Conservation (phyloP, 1,140 invertebrate species). For the Brachionus calyciflorus region DNA sequence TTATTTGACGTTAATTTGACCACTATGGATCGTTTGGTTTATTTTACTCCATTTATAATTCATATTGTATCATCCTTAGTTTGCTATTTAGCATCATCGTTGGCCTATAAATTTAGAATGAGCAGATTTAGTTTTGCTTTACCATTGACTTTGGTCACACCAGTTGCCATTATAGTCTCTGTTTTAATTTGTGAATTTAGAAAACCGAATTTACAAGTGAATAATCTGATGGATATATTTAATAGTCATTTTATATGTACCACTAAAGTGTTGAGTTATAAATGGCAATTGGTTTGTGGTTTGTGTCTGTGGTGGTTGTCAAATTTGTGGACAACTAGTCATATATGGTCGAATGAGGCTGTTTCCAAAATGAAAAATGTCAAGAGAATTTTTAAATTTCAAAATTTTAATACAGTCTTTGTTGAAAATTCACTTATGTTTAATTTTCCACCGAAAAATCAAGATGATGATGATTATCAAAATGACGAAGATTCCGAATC, state of each 20-base stretch:
- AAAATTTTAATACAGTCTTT: constrained; percentile 17
- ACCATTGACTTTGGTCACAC: constrained; percentile 53
- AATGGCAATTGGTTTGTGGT: constrained; percentile 48
- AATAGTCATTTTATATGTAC: constrained; percentile 39
- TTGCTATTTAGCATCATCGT: constrained; percentile 45
- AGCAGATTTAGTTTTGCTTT: constrained; percentile 55
- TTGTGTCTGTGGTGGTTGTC: constrained; percentile 81
- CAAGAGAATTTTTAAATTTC: constrained; percentile 41
- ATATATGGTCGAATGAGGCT: constrained; percentile 95
- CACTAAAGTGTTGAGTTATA: neutral
- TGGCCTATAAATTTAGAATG: constrained; percentile 55
- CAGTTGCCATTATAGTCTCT: constrained; percentile 66
- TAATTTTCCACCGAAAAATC: constrained; percentile 5
- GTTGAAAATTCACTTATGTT: constrained; percentile 35
- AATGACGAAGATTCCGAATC: constrained; percentile 64
- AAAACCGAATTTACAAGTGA: constrained; percentile 59
- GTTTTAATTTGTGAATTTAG: constrained; percentile 47
- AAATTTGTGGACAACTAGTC: constrained; percentile 89
- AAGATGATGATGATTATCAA: constrained; percentile 75
- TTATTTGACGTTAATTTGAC: neutral
- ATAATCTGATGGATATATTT: constrained; percentile 45
- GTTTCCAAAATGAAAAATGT: constrained; percentile 54
- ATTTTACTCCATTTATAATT: neutral
- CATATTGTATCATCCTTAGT: neutral
- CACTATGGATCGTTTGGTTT: neutral